Evolutionary conservation across 1,140 invertebrate species (phyloP).

Genomic region (Oncopeltus fasciatus): DNA sequence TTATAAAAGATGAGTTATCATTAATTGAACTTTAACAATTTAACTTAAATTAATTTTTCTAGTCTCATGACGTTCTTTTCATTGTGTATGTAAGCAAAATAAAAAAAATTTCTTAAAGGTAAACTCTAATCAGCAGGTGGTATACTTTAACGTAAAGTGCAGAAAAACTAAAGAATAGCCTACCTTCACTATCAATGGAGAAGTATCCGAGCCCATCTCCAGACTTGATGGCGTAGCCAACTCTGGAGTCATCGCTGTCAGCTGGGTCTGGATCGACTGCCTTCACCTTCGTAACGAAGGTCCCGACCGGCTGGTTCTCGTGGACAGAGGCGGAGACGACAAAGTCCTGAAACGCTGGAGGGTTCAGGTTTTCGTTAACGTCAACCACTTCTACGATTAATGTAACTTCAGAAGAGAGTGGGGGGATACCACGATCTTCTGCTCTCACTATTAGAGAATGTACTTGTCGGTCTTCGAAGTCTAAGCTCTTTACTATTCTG

Average conservation of each 20-base stretch:
- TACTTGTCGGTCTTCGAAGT: constrained; percentile 76
- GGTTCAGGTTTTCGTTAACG: constrained; percentile 78
- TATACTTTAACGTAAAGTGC: too few relatives aligned
- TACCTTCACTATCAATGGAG: constrained; percentile 78
- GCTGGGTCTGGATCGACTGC: constrained; percentile 66
- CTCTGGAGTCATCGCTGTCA: constrained; percentile 51
- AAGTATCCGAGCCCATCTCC: constrained; percentile 85
- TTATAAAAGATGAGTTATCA: too few relatives aligned
- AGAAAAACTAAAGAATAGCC: too few relatives aligned
- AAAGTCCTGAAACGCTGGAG: constrained; percentile 73
- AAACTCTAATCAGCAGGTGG: too few relatives aligned
- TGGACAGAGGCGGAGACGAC: constrained; percentile 51
- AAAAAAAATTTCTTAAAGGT: too few relatives aligned
- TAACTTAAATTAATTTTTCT: too few relatives aligned
- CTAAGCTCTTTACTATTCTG: constrained; percentile 53
- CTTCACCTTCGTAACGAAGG: constrained; percentile 55
- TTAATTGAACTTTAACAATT: too few relatives aligned
- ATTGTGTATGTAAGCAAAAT: too few relatives aligned
- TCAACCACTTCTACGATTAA: constrained; percentile 78
- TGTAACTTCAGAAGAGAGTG: constrained; percentile 55
- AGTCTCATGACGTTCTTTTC: too few relatives aligned
- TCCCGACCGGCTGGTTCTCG: constrained; percentile 61
- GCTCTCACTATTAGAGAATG: constrained; percentile 75
- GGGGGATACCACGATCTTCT: constrained; percentile 59
- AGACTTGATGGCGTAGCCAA: constrained; percentile 73